These are phyloP conservation scores for Anarrhichthys ocellatus DNA, from an alignment of 2,113 vertebrate genomes.

Conservation along the genomic window DNA sequence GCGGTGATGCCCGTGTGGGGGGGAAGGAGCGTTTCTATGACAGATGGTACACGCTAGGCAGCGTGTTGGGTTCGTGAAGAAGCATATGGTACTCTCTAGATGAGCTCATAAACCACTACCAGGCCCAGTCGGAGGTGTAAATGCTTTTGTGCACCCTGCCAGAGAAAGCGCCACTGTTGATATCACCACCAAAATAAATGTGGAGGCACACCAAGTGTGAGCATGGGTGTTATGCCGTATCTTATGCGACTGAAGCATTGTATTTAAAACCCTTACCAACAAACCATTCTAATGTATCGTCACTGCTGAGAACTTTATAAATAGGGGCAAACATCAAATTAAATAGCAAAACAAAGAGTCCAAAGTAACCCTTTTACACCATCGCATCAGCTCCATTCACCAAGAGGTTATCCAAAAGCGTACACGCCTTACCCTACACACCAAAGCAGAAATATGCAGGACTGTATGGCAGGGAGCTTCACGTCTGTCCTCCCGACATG, in stretches of 20 bases:
- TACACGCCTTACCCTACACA: no score
- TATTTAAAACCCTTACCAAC: slow-evolving; percentile 2
- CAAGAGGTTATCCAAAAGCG: background rate
- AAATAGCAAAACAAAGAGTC: no score
- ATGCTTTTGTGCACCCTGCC: slow-evolving; percentile 53
- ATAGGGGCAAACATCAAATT: background rate
- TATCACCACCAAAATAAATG: slow-evolving; percentile 29
- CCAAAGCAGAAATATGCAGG: background rate
- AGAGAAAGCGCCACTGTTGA: slow-evolving; percentile 30
- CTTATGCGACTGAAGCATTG: background rate
- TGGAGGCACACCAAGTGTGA: background rate
- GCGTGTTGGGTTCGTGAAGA: slow-evolving; percentile 61
- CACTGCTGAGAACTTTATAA: background rate
- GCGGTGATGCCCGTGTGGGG: slow-evolving; percentile 28
- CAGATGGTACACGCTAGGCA: slow-evolving; percentile 73
- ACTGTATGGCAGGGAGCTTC: background rate
- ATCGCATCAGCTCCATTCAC: no score
- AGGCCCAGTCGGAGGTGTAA: slow-evolving; percentile 64
- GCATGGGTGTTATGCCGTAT: background rate
- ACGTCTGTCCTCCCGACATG: background rate
- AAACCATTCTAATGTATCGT: background rate
- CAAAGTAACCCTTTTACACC: no score
- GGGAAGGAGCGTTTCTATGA: slow-evolving; percentile 37
- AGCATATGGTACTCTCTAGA: slow-evolving; percentile 75
- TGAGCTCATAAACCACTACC: slow-evolving; percentile 59